These are phyloP conservation scores for Semicossyphus pulcher DNA, from an alignment of 2,113 vertebrate species.

Conservation along the genomic window DNA sequence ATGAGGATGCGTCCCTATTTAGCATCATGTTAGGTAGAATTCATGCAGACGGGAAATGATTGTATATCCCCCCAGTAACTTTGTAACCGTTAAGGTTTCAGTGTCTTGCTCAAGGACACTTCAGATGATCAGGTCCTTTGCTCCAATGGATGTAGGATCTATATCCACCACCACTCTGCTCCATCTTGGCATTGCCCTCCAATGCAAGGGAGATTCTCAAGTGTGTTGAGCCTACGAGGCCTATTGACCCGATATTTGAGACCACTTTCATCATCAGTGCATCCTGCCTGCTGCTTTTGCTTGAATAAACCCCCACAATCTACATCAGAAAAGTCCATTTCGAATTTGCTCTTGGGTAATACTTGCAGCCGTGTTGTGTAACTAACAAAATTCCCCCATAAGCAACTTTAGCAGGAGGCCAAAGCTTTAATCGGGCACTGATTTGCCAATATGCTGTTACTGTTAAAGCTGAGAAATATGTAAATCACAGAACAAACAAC, in stretches of 20 bases:
- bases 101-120: not conserved
- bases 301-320: not conserved
- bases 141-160: not conserved
- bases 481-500: too few species aligned
- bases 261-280: not conserved
- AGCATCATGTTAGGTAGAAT: not conserved
- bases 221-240: not conserved
- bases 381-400: not conserved
- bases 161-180: not conserved
- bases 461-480: not conserved
- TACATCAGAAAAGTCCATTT: not conserved
- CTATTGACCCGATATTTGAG: constrained; percentile 19
- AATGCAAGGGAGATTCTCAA: not conserved
- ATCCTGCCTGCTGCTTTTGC: not conserved
- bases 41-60: not conserved
- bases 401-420: not conserved
- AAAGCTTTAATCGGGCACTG: too few species aligned
- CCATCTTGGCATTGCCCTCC: not conserved
- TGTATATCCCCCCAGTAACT: too few species aligned
- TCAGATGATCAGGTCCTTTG: not conserved
- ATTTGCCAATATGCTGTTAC: not conserved
- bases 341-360: not conserved
- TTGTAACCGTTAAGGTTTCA: not conserved
- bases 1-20: too few species aligned
- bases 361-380: not conserved